phyloP scores from a whole-genome alignment of 1,140 invertebrate species.

The Diachasma alloeum region DNA sequence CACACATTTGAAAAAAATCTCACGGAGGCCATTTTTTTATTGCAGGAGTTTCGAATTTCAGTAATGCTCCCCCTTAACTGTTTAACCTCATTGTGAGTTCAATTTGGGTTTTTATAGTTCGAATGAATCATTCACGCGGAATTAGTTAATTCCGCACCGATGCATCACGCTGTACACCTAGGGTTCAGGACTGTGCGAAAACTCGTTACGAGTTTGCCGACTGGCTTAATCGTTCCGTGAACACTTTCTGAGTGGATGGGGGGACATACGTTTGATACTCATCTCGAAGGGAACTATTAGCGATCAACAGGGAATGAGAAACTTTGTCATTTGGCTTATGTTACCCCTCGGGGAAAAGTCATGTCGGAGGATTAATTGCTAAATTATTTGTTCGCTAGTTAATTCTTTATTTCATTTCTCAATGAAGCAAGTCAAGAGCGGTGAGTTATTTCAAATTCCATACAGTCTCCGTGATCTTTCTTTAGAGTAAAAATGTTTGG shows the following conservation, averaged over 20 bases:
- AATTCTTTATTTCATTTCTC: background rate
- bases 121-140: conserved; percentile 26
- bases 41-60: too few relatives aligned
- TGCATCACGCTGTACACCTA: conserved; percentile 16
- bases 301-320: background rate
- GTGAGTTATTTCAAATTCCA: too few relatives aligned
- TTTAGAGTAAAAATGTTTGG: background rate
- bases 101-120: background rate
- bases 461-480: too few relatives aligned
- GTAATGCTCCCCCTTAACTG: too few relatives aligned
- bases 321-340: background rate
- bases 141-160: conserved; percentile 29
- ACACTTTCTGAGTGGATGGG: background rate
- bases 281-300: background rate
- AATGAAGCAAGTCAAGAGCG: too few relatives aligned
- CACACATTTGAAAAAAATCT: too few relatives aligned
- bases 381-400: background rate
- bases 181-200: conserved; percentile 11
- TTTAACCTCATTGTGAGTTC: too few relatives aligned
- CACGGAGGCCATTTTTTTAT: too few relatives aligned
- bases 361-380: background rate
- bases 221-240: conserved; percentile 13
- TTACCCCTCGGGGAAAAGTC: background rate
- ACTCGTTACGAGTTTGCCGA: conserved; percentile 33
- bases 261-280: background rate